Percentiles rank a stretch among this genome's conserved stretches.
These are phyloP conservation scores for Alexandromys fortis DNA, from an alignment of 2,113 vertebrate species.

Conservation along the genomic window DNA sequence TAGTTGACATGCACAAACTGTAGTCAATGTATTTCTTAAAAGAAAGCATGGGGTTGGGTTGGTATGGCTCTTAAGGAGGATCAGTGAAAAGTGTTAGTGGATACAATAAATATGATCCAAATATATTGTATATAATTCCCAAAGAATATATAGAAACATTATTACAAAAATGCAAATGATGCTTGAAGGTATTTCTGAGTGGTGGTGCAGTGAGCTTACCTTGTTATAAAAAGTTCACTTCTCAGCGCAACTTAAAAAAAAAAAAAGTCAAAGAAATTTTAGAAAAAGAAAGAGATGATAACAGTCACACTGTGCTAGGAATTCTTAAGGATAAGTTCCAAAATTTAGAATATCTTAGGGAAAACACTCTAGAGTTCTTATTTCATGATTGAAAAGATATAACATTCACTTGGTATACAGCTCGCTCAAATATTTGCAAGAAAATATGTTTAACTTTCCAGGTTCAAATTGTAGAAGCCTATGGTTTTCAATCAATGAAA, in stretches of 20 bases:
- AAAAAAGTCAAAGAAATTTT: not conserved
- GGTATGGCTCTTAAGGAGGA: no score
- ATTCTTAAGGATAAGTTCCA: not conserved
- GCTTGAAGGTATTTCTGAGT: not conserved
- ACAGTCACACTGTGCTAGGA: not conserved
- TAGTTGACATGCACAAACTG: not conserved
- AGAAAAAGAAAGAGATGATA: fast-evolving
- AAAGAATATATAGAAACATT: not conserved
- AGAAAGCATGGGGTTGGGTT: not conserved
- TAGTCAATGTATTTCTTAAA: not conserved
- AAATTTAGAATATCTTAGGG: not conserved
- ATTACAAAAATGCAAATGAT: not conserved
- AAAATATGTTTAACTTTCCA: not conserved
- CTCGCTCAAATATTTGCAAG: conserved; percentile 6
- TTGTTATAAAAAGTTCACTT: not conserved
- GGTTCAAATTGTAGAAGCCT: not conserved
- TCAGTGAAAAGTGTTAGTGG: not conserved
- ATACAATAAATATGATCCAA: not conserved
- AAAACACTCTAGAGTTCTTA: not conserved
- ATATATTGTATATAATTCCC: not conserved
- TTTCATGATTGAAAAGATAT: not conserved
- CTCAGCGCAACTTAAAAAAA: not conserved
- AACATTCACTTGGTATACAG: not conserved
- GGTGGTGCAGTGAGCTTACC: not conserved
- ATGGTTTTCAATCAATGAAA: not conserved